phyloP scores from a whole-genome alignment of 2,888 invertebrate species.

The Watsonalla binaria region DNA sequence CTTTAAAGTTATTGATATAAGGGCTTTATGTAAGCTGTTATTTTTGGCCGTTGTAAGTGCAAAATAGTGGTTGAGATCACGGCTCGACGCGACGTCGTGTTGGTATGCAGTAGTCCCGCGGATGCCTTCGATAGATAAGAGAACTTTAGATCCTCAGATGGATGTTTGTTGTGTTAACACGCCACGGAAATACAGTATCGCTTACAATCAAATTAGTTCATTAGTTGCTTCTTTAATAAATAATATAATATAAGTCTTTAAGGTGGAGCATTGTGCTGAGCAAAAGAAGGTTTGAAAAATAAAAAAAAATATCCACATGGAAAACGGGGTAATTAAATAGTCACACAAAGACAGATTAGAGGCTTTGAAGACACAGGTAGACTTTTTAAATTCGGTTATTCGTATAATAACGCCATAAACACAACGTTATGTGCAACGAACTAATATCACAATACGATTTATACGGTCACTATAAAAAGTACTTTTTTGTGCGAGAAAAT shows the following conservation, averaged over 20 bases:
- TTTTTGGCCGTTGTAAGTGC: slow-evolving; percentile 21
- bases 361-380: no score
- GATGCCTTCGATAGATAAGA: slow-evolving; percentile 64
- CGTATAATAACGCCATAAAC: no score
- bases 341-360: no score
- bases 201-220: background rate
- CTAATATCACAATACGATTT: no score
- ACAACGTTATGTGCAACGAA: no score
- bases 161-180: slow-evolving; percentile 13
- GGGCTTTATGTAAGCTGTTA: slow-evolving; percentile 6
- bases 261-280: no score
- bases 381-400: no score
- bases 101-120: slow-evolving; percentile 46
- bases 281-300: no score
- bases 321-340: no score
- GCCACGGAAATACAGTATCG: background rate
- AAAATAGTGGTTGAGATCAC: slow-evolving; percentile 51
- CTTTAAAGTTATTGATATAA: slow-evolving; percentile 10
- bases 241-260: background rate
- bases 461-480: no score
- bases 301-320: no score
- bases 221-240: background rate
- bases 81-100: slow-evolving; percentile 44
- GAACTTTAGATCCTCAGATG: slow-evolving; percentile 40
- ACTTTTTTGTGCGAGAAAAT: no score